Base-by-base conservation (phyloP, 2,113 vertebrate species). In the Cinclus cinclus region DNA sequence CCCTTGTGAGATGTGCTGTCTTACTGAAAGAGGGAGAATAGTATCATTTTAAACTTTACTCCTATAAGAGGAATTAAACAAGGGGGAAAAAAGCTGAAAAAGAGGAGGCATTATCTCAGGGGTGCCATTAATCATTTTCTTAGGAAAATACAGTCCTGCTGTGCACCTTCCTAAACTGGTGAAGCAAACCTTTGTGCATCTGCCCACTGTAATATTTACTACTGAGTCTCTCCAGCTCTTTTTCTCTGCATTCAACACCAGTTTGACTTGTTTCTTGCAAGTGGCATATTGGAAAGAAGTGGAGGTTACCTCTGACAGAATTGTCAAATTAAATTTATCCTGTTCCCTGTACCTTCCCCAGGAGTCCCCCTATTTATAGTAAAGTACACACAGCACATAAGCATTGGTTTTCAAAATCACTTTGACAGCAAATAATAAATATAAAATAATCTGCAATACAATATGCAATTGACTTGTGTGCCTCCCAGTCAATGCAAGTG, bases 391-490 rank as follows among this genome's bases (percentile, higher is more conserved):
- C 71, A 92, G 94, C 89, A 94, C 92, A 82, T 83, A 96, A 87
- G 33, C 88, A 96, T 97, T 94, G 76, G 87, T 96, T 97, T 97
- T 96, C 93, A 95, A 89, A 97, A 97, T 55, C 91, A 95, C 69
- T 73, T 94, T 95, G 94, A 92, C 96, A 92, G 91, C 79, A 96
- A 97, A 96, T 90, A 96, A 97, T 95, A 94, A 97, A 94, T 89
- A 87, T 63, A 94, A 94, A 92, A 95, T 95, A 95, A 75, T 97
- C 87, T 85, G 79, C 79, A 96, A 83, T 87, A 87, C 94, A 96
- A 96, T 96, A 95, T 96, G 88, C 73, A 92, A 89, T 96, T 97
- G 97, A 97, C 97, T 98, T 96, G 92, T 95, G 93, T 90, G 90
- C 64, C 70, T 88, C 83, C 83, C 90, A 94, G 94, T 86, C 94